These are phyloP conservation scores for Laupala kohalensis DNA, from an alignment of 1,140 invertebrate species.

Conservation along the genomic window DNA sequence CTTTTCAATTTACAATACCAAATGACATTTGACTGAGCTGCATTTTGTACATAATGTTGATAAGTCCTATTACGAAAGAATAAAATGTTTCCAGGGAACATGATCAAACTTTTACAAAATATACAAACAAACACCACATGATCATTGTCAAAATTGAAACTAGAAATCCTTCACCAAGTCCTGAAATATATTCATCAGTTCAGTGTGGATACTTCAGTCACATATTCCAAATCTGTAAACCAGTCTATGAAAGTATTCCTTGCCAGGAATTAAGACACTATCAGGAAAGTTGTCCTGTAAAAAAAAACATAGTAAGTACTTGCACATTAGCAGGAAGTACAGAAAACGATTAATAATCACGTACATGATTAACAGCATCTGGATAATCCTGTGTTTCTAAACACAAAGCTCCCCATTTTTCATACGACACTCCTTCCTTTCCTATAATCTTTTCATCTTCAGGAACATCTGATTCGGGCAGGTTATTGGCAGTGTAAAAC, in stretches of 20 bases:
- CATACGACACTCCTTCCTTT: conserved; percentile 54
- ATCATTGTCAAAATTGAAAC: conserved; percentile 29
- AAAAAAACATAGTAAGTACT: background rate
- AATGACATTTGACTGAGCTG: no score
- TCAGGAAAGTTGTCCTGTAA: conserved; percentile 58
- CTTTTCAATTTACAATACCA: no score
- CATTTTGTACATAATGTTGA: no score
- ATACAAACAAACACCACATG: no score
- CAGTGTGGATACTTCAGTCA: background rate
- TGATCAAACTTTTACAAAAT: conserved; percentile 10
- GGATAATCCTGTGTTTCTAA: conserved; percentile 88
- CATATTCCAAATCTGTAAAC: conserved; percentile 6
- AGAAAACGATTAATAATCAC: conserved; percentile 16
- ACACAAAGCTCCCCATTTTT: conserved; percentile 69
- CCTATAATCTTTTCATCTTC: conserved; percentile 35
- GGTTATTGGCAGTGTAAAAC: conserved; percentile 72
- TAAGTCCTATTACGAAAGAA: no score
- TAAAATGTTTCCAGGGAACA: no score
- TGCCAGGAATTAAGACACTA: conserved; percentile 54
- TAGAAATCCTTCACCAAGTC: background rate
- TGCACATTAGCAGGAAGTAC: background rate
- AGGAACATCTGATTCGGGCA: conserved; percentile 38
- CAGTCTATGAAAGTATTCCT: conserved; percentile 43
- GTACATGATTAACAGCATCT: conserved; percentile 73
- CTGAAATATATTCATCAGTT: background rate